These are phyloP conservation scores for Macrophya annulata DNA, from an alignment of 2,888 invertebrate species.

Conservation along the genomic window DNA sequence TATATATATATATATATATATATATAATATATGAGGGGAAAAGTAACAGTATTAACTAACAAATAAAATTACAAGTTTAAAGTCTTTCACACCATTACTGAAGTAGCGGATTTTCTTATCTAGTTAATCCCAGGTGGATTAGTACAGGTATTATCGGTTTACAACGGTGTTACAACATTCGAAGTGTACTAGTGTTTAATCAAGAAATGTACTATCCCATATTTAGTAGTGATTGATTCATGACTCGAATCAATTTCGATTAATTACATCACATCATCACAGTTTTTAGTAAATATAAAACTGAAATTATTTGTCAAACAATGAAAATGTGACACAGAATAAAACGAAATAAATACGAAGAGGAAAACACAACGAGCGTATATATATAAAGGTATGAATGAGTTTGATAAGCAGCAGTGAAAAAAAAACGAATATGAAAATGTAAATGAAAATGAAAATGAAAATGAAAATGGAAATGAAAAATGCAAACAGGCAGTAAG, in stretches of 20 bases:
- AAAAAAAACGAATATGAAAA: background rate
- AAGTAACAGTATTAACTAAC: background rate
- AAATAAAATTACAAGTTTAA: background rate
- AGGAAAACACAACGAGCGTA: background rate
- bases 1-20: too few relatives aligned
- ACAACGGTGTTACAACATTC: background rate
- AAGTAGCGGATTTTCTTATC: background rate
- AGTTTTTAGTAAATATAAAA: background rate
- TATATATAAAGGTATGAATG: too few relatives aligned
- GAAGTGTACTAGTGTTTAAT: constrained; percentile 3
- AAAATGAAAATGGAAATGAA: background rate
- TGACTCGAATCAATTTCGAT: background rate
- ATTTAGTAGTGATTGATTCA: background rate
- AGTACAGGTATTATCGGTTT: background rate
- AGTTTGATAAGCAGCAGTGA: background rate
- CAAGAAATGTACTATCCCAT: background rate
- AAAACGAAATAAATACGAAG: background rate
- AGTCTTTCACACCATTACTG: background rate
- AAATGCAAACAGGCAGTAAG: constrained; percentile 57
- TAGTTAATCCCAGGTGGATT: background rate
- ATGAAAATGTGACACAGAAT: background rate
- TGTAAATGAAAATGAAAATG: background rate
- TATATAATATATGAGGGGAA: too few relatives aligned
- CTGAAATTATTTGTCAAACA: background rate
- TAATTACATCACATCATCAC: background rate